Evolutionary conservation across 2,888 invertebrate genomes (phyloP), one percentile per base, ranked within the genome.

Genomic region (Eupelmus urozonus): DNA sequence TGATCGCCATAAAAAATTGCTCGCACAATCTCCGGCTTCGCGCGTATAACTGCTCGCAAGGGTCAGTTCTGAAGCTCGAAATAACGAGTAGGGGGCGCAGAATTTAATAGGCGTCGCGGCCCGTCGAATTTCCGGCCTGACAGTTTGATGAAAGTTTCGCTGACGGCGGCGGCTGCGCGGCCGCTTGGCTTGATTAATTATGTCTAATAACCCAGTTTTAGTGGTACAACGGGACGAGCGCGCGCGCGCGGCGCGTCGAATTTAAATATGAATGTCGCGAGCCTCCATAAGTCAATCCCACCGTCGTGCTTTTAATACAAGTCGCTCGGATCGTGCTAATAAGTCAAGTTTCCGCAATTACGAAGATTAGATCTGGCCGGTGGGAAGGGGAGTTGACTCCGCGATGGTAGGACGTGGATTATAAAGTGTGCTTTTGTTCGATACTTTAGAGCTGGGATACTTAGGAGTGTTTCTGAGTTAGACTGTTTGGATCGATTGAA

Each of bases 111-210:
- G 55, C 69, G 67, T 63, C 71, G 74, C 60, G n/a, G n/a, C 49
- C 62, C 69, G 55, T 20, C 55, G 72, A 79, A 67, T 76, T 76
- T 78, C 75, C 73, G 51, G 49, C 29, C 49, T 69, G 75, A 78
- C 79, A 73, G 69, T 73, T 79, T 73, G 72, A 79, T 73, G 76
- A 79, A 79, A 79, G 72, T 79, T 76, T 79, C 40, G 72, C 34
- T 59, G 27, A 40, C 45, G 55, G 18, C 53, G 2, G n/a, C 7
- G 34, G 55, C 34, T 34, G n/a, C n/a, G n/a, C n/a, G 49, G 49
- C 16, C 2, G n/a, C n/a, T n/a, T n/a, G n/a, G n/a, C n/a, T 57
- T 76, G 76, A 79, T 79, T 79, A 79, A 79, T 79, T 79, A 71
- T 76, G 34, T 76, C 69, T 79, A 76, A 79, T 79, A 79, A 79